Conservation (phyloP, 2,888 invertebrate species). For the Cartodere bifasciata region DNA sequence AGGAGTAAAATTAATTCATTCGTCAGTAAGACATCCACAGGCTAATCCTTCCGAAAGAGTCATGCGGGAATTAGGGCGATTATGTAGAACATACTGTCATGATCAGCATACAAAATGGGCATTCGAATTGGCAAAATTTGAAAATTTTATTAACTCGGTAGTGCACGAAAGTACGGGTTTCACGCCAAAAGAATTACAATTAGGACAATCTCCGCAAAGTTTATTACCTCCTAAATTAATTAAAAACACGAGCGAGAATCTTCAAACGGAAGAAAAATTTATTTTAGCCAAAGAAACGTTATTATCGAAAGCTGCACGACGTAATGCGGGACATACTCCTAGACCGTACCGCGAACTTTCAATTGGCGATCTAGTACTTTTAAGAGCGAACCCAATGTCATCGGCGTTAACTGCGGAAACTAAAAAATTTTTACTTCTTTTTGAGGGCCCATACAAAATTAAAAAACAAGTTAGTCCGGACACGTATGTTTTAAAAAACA, state of each 20-base stretch:
- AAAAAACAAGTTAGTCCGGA: conserved; percentile 8
- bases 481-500: conserved; percentile 9
- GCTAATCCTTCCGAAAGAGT: conserved; percentile 8
- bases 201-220: too few relatives aligned
- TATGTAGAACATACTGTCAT: conserved; percentile 7
- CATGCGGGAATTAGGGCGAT: conserved; percentile 10
- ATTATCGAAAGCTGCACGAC: too few relatives aligned
- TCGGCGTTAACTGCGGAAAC: conserved; percentile 6
- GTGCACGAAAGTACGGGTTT: conserved; percentile 9
- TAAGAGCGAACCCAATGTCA: conserved; percentile 6
- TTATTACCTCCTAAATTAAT: too few relatives aligned
- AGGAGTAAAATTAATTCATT: conserved; percentile 2
- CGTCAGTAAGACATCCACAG: conserved; percentile 5
- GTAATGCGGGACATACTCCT: too few relatives aligned
- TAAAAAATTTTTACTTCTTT: conserved; percentile 8
- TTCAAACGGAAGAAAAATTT: too few relatives aligned
- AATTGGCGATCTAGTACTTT: conserved; percentile 3
- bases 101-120: conserved; percentile 8
- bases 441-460: conserved; percentile 7
- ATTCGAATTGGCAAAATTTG: conserved; percentile 2
- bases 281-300: too few relatives aligned
- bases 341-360: not conserved
- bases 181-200: conserved; percentile 7
- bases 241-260: too few relatives aligned
- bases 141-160: conserved; percentile 8